A percentile compares a stretch with the other conserved stretches of the same genome.
Evolutionary conservation across 2,888 invertebrate species (phyloP).

Genomic region (Zaprionus lineosus): DNA sequence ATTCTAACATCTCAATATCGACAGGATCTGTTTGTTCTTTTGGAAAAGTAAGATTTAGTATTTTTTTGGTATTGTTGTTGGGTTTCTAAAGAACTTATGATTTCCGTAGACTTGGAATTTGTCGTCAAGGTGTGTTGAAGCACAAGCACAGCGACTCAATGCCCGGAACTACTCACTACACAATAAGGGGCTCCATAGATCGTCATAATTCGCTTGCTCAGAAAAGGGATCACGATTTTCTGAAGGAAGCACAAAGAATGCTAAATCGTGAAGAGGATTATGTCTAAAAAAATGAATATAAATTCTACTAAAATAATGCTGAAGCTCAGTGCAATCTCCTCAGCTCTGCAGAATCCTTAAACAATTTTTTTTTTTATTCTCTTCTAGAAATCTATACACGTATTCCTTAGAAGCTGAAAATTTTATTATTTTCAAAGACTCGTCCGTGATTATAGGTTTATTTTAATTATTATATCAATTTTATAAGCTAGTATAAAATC

Average conservation of each 20-base stretch:
- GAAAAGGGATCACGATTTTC: constrained; percentile 34
- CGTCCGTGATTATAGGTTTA: constrained; percentile 8
- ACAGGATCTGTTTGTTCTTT: constrained; percentile 87
- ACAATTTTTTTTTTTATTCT: no score
- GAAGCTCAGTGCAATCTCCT: no score
- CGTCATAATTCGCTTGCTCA: constrained; percentile 59
- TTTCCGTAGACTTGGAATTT: constrained; percentile 84
- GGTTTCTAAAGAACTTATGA: no score
- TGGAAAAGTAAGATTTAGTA: constrained; percentile 85
- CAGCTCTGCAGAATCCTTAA: no score
- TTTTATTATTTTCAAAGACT: neutral
- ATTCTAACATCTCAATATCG: constrained; percentile 94
- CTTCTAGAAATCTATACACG: no score
- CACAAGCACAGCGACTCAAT: constrained; percentile 83
- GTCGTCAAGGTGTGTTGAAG: constrained; percentile 83
- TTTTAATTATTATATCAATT: neutral
- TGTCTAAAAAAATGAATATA: no score
- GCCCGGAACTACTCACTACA: constrained; percentile 76
- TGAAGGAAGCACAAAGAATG: constrained; percentile 75
- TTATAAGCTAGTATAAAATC: neutral
- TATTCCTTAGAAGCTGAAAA: no score
- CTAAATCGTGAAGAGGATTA: constrained; percentile 76
- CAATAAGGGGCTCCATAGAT: constrained; percentile 68
- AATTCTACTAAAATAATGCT: no score
- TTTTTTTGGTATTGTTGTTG: neutral